Evolutionary conservation across 2,888 invertebrate species (phyloP).

Genomic region (Watsonalla binaria): DNA sequence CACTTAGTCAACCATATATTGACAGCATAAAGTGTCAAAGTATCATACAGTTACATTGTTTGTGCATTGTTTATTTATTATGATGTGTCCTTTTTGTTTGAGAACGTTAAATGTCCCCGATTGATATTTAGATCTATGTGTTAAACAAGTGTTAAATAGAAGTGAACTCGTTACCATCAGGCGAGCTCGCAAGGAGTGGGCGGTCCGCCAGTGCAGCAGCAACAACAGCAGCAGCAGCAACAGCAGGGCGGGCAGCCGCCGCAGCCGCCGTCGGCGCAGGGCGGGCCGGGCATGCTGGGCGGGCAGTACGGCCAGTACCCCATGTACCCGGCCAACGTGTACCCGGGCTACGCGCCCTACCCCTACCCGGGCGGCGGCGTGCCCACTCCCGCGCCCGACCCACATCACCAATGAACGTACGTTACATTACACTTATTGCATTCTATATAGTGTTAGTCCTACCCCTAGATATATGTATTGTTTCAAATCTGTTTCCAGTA

Average conservation of each 20-base stretch:
- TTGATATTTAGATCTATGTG: no score
- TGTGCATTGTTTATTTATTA: no score
- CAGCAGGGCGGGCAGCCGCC: conserved; percentile 18
- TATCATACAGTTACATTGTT: no score
- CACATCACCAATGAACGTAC: conserved; percentile 54
- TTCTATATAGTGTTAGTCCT: no score
- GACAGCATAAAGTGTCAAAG: no score
- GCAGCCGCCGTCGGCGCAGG: conserved; percentile 17
- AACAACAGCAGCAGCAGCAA: no score
- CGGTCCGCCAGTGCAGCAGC: conserved; percentile 7
- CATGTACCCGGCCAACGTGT: conserved; percentile 54
- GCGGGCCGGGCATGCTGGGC: conserved; percentile 16
- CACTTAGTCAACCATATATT: no score
- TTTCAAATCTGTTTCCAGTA: no score
- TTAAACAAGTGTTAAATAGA: no score
- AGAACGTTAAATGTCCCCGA: no score
- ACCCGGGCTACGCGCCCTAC: conserved; percentile 53
- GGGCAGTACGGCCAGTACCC: conserved; percentile 52
- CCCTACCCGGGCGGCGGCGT: conserved; percentile 39
- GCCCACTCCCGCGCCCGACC: conserved; percentile 36
- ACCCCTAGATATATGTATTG: no score
- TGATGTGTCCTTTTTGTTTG: no score
- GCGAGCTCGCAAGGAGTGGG: conserved; percentile 13
- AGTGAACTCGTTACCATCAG: neutral
- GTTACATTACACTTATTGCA: conserved; percentile 14